Conservation (phyloP, 2,888 invertebrate genomes). For the Meandrusa payeni region DNA sequence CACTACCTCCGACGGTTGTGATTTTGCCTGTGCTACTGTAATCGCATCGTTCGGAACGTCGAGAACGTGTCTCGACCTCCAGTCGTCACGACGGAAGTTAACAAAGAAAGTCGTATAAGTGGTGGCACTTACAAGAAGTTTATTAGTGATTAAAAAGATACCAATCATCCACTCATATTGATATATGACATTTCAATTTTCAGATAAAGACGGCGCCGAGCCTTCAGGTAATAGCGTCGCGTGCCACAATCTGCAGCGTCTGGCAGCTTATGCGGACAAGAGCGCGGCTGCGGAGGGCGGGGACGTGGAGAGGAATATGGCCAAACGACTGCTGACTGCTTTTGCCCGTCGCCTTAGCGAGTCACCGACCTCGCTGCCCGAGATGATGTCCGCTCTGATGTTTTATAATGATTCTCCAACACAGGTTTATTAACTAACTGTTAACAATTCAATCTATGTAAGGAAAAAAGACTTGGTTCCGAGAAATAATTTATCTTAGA, state of each 20-base stretch:
- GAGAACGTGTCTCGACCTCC: no score
- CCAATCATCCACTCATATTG: no score
- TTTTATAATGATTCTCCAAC: slow-evolving; percentile 85
- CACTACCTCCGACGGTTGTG: no score
- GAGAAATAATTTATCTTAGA: no score
- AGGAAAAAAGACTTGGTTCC: no score
- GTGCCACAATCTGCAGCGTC: slow-evolving; percentile 88
- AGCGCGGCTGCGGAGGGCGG: slow-evolving; percentile 57
- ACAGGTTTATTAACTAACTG: slow-evolving; percentile 83
- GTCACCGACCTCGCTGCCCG: slow-evolving; percentile 86
- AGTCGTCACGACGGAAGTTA: no score
- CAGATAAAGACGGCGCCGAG: slow-evolving; percentile 97
- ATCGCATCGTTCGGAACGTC: no score
- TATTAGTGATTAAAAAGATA: no score
- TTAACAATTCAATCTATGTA: no score
- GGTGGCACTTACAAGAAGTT: no score
- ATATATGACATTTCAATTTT: slow-evolving; percentile 25
- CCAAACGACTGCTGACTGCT: slow-evolving; percentile 80
- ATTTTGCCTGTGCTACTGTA: no score
- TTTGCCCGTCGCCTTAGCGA: slow-evolving; percentile 82
- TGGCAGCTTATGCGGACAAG: slow-evolving; percentile 86
- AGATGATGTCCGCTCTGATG: slow-evolving; percentile 88
- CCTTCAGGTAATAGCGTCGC: slow-evolving; percentile 96
- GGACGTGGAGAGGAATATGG: slow-evolving; percentile 71
- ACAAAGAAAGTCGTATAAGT: no score